A percentile compares a stretch with the other conserved stretches of the same genome.
These are phyloP conservation scores for Phaetusa simplex DNA, from an alignment of 2,113 vertebrate genomes.

Conservation along the genomic window DNA sequence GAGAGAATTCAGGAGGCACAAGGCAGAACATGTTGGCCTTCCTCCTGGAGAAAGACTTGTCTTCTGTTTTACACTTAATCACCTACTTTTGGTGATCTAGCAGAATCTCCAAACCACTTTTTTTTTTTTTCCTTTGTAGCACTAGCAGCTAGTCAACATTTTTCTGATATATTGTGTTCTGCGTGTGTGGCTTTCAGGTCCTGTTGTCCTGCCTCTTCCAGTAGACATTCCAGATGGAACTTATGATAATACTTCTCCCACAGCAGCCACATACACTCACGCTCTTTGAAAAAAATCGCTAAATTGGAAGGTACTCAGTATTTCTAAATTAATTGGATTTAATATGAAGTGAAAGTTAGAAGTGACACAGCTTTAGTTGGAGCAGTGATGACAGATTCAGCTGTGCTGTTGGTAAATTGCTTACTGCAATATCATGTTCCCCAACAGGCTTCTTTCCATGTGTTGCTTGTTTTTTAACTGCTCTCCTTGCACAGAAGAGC, in stretches of 20 bases:
- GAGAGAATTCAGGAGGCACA: not conserved
- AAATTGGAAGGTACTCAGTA: not conserved
- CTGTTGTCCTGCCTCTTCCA: not conserved
- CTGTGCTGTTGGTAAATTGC: conserved; percentile 33
- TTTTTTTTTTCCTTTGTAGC: not conserved
- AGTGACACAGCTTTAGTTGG: conserved; percentile 19
- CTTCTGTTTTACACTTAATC: not conserved
- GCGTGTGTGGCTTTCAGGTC: not conserved
- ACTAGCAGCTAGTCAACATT: not conserved
- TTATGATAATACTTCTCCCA: not conserved
- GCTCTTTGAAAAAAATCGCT: not conserved
- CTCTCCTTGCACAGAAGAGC: not conserved
- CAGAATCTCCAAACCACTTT: not conserved
- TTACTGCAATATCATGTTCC: not conserved
- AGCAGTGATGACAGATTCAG: not conserved
- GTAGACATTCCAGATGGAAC: not conserved
- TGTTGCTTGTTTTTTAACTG: not conserved
- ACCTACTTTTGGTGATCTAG: not conserved
- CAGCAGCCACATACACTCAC: not conserved
- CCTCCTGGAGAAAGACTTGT: not conserved
- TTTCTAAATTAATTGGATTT: conserved; percentile 34
- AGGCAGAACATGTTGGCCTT: not conserved
- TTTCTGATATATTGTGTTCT: not conserved
- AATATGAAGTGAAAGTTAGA: conserved; percentile 25
- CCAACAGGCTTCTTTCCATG: not conserved